Percentiles rank a stretch among this genome's conserved stretches.
These are phyloP conservation scores for Argya squamiceps DNA, from an alignment of 2,797 vertebrate genomes.

Conservation along the genomic window DNA sequence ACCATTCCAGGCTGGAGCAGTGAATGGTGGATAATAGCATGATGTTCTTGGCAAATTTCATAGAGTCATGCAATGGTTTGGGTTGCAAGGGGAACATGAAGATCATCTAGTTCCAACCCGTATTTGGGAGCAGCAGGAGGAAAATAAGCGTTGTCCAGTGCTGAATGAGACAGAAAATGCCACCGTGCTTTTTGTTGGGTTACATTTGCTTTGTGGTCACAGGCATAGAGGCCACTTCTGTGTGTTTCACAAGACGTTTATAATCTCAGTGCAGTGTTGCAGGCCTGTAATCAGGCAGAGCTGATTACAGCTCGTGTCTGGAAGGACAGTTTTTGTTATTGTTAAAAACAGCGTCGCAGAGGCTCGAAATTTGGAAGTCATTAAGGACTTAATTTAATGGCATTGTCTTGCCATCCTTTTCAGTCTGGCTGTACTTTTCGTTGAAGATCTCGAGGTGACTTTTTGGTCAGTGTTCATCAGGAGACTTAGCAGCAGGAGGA, in stretches of 20 bases:
- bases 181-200: fast-evolving
- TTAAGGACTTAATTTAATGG: not conserved
- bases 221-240: too few species aligned
- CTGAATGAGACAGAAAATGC: not conserved
- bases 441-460: not conserved
- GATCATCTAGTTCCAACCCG: too few species aligned
- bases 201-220: fast-evolving
- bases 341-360: not conserved
- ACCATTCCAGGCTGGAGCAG: not conserved
- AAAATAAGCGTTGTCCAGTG: not conserved
- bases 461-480: not conserved
- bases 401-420: not conserved
- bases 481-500: not conserved
- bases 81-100: not conserved
- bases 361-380: not conserved
- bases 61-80: not conserved
- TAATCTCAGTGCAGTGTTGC: not conserved
- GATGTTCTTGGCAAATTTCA: fast-evolving
- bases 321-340: not conserved
- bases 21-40: not conserved
- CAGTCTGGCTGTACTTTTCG: not conserved
- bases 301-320: not conserved
- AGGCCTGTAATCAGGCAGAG: not conserved
- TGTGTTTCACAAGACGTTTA: not conserved
- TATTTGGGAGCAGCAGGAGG: not conserved